Evolutionary conservation across 92 coral and sea anemone species (phyloP).

Genomic region (Heteractis magnifica): DNA sequence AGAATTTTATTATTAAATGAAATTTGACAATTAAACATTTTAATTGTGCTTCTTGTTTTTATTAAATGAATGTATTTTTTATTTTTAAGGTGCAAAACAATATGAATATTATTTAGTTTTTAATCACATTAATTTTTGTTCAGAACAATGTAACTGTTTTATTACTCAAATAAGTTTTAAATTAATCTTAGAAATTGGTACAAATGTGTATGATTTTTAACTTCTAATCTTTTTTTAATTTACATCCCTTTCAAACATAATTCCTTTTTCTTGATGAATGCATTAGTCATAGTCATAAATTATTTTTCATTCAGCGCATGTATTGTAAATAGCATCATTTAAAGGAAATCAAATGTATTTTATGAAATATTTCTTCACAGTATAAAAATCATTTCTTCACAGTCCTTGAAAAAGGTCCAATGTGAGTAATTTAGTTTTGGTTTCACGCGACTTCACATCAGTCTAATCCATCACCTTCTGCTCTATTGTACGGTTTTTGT

Average conservation of each 20-base stretch:
- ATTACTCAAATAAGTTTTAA: background rate
- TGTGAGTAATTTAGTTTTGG: background rate
- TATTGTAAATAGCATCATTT: background rate
- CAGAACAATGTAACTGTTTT: background rate
- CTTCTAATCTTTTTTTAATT: background rate
- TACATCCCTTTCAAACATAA: background rate
- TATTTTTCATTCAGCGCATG: background rate
- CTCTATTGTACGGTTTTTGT: slow-evolving; percentile 1
- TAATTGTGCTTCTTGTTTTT: too few species aligned
- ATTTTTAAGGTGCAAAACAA: too few species aligned
- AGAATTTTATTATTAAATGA: too few species aligned
- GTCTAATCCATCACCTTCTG: background rate
- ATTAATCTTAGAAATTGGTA: background rate
- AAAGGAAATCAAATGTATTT: background rate
- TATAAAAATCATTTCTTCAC: background rate
- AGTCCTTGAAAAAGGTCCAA: background rate
- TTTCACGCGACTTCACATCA: background rate
- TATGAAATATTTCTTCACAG: background rate
- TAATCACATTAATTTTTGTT: background rate
- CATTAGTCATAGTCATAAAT: background rate
- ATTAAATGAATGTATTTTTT: background rate
- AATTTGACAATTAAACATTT: too few species aligned
- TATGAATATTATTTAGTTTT: too few species aligned
- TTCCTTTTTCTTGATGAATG: background rate
- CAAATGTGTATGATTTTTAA: background rate